phyloP scores from a whole-genome alignment of 2,888 invertebrate species.

The Perizoma flavofasciatum region DNA sequence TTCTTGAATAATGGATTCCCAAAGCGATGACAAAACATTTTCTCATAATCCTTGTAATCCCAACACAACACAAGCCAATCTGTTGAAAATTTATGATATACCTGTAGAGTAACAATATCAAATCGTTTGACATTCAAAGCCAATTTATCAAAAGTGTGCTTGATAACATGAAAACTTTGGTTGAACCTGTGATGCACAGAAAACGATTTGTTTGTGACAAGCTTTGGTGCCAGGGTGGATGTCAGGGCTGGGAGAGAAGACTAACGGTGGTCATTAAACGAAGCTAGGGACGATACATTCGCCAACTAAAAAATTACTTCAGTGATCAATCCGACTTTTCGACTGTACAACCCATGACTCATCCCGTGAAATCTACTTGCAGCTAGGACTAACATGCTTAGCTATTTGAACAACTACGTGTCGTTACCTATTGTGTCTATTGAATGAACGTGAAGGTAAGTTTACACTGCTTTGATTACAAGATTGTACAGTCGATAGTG shows the following conservation, averaged over 20 bases:
- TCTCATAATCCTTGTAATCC: constrained; percentile 34
- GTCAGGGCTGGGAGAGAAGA: constrained; percentile 58
- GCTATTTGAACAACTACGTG: constrained; percentile 12
- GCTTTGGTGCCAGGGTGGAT: constrained; percentile 69
- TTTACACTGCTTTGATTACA: constrained; percentile 18
- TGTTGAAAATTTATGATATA: constrained; percentile 1
- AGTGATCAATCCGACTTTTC: constrained; percentile 65
- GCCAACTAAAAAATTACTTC: constrained; percentile 76
- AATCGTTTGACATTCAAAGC: constrained; percentile 47
- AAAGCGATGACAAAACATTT: constrained; percentile 68
- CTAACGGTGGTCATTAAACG: constrained; percentile 71
- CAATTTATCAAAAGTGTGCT: constrained; percentile 56
- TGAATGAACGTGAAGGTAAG: not conserved
- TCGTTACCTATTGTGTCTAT: constrained; percentile 6
- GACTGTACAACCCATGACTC: constrained; percentile 72
- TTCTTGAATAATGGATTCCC: constrained; percentile 70
- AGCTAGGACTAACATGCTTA: constrained; percentile 34
- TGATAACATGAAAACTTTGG: constrained; percentile 56
- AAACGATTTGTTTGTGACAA: constrained; percentile 73
- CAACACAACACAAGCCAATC: constrained; percentile 14
- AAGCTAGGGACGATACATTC: constrained; percentile 81
- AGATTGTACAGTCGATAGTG: constrained; percentile 74
- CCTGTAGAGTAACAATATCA: constrained; percentile 21
- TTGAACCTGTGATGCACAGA: constrained; percentile 58
- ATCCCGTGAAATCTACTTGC: constrained; percentile 28